These are phyloP conservation scores for Drosophila mayri DNA, from an alignment of 1,140 invertebrate genomes.

Conservation along the genomic window DNA sequence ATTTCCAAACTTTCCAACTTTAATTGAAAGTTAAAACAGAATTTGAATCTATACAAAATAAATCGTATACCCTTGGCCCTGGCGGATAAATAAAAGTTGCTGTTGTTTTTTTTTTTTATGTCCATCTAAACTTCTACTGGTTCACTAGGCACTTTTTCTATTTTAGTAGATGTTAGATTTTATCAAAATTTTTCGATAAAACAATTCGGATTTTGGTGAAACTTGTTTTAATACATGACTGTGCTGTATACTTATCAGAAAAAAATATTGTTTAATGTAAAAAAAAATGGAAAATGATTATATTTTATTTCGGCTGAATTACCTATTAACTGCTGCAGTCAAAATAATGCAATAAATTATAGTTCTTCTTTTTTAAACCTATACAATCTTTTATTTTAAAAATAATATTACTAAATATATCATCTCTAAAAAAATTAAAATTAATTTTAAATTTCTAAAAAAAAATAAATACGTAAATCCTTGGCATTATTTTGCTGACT, in stretches of 20 bases:
- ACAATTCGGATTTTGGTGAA: background rate
- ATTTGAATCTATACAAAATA: background rate
- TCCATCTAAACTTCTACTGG: slow-evolving; percentile 47
- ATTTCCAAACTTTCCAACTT: slow-evolving; percentile 1
- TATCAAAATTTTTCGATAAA: background rate
- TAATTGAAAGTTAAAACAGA: background rate
- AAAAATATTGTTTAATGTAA: no score
- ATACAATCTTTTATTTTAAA: background rate
- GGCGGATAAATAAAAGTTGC: background rate
- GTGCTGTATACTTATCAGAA: background rate
- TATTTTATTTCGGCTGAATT: background rate
- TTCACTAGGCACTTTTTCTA: slow-evolving; percentile 77
- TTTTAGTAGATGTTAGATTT: slow-evolving; percentile 32
- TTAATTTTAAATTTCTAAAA: background rate
- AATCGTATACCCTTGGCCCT: slow-evolving; percentile 59
- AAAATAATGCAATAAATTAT: background rate
- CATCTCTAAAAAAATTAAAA: background rate
- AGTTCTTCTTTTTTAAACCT: background rate
- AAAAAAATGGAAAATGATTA: background rate
- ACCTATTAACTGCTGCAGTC: background rate
- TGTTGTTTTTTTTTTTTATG: slow-evolving; percentile 7
- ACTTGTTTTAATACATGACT: background rate
- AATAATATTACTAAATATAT: background rate
- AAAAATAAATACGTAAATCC: background rate
- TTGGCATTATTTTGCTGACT: background rate